These are phyloP conservation scores for Ethmia dodecea DNA, from an alignment of 2,888 invertebrate species.

Conservation along the genomic window DNA sequence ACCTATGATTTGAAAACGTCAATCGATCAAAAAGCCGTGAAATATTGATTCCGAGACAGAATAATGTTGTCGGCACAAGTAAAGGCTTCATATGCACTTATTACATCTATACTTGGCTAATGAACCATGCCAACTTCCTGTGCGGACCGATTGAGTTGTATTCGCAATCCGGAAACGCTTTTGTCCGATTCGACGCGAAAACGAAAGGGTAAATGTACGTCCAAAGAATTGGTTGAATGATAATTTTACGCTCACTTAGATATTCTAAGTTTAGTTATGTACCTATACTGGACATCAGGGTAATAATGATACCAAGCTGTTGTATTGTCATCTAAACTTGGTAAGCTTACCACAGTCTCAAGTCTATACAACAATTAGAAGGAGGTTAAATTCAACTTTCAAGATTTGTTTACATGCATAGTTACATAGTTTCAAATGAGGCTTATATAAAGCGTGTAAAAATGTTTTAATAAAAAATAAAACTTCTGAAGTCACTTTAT, in stretches of 20 bases:
- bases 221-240: conserved; percentile 24
- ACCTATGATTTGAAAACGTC: conserved; percentile 8
- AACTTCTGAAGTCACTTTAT: no score
- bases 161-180: conserved; percentile 66
- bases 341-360: no score
- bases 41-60: conserved; percentile 21
- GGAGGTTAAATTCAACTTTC: no score
- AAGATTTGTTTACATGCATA: no score
- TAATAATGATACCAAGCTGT: no score
- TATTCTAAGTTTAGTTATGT: no score
- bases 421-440: no score
- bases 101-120: conserved; percentile 46
- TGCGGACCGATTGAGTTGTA: conserved; percentile 46
- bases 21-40: conserved; percentile 18
- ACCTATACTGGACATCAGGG: no score
- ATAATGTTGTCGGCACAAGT: conserved; percentile 44
- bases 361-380: no score
- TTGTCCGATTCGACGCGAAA: conserved; percentile 42
- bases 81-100: conserved; percentile 44
- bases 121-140: conserved; percentile 68
- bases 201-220: conserved; percentile 51
- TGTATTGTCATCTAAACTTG: no score
- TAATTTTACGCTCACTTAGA: conserved; percentile 40
- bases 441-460: no score
- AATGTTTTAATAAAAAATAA: no score